These are phyloP conservation scores for Scolopax rusticola DNA, from an alignment of 2,797 vertebrate species.

Conservation along the genomic window DNA sequence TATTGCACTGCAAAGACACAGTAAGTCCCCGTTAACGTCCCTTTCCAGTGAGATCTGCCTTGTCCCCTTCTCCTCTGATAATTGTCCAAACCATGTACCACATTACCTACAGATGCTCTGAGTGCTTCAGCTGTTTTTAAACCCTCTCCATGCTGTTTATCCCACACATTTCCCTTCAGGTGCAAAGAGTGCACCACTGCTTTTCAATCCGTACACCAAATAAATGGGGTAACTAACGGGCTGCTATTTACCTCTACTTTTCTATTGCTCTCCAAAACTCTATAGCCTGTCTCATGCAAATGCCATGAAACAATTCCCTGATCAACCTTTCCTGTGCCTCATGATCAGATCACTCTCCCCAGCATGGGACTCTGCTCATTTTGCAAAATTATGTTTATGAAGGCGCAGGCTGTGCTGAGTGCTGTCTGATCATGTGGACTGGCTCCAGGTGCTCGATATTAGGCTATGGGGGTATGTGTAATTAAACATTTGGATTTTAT, in stretches of 20 bases:
- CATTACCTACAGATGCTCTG: neutral
- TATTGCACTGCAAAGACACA: neutral
- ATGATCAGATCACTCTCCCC: neutral
- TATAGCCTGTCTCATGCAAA: neutral
- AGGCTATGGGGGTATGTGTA: neutral
- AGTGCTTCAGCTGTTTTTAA: neutral
- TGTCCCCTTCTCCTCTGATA: neutral
- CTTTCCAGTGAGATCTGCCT: neutral
- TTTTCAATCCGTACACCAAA: neutral
- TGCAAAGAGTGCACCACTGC: neutral
- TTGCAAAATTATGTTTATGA: neutral
- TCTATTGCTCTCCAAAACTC: neutral
- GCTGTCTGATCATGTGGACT: neutral
- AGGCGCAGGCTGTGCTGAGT: rapidly evolving
- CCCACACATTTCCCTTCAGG: neutral
- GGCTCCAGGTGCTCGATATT: neutral
- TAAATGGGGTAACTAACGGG: rapidly evolving
- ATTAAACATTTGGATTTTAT: neutral
- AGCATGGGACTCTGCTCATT: neutral
- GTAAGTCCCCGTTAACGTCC: neutral
- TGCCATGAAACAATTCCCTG: neutral
- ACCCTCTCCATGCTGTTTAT: neutral
- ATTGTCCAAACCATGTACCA: neutral
- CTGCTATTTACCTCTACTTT: neutral
- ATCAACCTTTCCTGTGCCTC: neutral